Evolutionary conservation across 2,888 invertebrate genomes (phyloP).

Genomic region (Sminthurides aquaticus): DNA sequence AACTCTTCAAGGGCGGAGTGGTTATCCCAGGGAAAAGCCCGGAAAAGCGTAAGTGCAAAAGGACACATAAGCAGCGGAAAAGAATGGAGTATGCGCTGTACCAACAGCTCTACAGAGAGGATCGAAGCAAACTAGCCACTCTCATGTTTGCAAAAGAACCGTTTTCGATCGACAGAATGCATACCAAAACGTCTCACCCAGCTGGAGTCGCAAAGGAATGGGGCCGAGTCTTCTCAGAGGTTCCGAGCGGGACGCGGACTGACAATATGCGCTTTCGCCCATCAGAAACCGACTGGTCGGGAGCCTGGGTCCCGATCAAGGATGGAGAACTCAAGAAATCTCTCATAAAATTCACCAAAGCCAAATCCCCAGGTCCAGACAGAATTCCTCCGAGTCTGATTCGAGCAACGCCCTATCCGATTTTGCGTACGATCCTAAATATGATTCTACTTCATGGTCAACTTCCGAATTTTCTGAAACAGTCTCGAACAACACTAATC

Average conservation of each 20-base stretch:
- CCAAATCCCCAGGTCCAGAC: background rate
- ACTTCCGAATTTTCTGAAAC: background rate
- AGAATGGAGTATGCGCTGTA: background rate
- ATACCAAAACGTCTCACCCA: too few relatives aligned
- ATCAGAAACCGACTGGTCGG: background rate
- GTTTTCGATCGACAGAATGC: background rate
- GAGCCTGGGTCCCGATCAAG: background rate
- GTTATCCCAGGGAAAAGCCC: too few relatives aligned
- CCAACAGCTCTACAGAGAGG: background rate
- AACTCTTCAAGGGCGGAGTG: too few relatives aligned
- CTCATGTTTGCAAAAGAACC: background rate
- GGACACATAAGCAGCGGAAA: background rate
- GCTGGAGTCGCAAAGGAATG: background rate
- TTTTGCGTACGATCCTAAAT: background rate
- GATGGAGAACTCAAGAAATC: background rate
- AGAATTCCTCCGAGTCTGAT: background rate
- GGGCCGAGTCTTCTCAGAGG: background rate
- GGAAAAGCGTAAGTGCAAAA: background rate
- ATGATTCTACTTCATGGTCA: background rate
- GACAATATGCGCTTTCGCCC: background rate
- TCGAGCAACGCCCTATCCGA: too few relatives aligned
- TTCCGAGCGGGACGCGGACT: background rate
- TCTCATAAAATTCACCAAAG: background rate
- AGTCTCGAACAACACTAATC: background rate
- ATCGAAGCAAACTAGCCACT: background rate